Evolutionary conservation across 2,113 vertebrate species (phyloP).

Genomic region (Pheucticus melanocephalus): DNA sequence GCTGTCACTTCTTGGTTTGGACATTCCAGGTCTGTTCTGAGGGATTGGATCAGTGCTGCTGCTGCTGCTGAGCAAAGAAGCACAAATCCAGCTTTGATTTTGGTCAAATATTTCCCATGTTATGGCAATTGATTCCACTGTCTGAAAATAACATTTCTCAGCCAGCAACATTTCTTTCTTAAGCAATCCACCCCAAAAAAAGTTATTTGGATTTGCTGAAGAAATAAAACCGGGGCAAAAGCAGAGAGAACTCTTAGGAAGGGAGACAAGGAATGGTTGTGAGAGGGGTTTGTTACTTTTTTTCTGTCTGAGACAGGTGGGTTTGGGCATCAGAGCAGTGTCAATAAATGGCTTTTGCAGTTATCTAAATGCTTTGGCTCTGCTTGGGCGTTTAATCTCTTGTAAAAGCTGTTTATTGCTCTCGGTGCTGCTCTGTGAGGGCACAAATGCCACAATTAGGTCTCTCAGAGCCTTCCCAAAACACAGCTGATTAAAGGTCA

Average conservation of each 20-base stretch:
- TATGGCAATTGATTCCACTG: not conserved
- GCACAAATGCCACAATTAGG: not conserved
- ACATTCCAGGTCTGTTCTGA: not conserved
- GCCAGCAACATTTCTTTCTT: not conserved
- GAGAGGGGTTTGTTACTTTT: not conserved
- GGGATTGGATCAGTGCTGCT: not conserved
- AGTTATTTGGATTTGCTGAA: not conserved
- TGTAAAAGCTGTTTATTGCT: conserved; percentile 63
- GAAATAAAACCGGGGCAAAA: not conserved
- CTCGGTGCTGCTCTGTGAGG: not conserved
- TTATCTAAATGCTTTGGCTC: conserved; percentile 44
- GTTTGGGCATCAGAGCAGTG: not conserved
- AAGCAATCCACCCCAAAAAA: not conserved
- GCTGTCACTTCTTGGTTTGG: not conserved
- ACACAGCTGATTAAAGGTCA: conserved; percentile 23
- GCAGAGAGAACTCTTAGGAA: not conserved
- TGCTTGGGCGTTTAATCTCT: conserved; percentile 54
- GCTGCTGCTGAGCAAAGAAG: not conserved
- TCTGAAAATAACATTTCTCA: not conserved
- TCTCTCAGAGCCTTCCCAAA: conserved; percentile 20
- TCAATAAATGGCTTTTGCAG: conserved; percentile 46
- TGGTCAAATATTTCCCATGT: not conserved
- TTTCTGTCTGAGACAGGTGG: not conserved
- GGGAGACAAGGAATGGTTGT: not conserved
- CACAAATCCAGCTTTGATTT: not conserved